These are phyloP conservation scores for Caenorhabditis sulstoni DNA, from an alignment of 2,888 invertebrate species.

Conservation along the genomic window DNA sequence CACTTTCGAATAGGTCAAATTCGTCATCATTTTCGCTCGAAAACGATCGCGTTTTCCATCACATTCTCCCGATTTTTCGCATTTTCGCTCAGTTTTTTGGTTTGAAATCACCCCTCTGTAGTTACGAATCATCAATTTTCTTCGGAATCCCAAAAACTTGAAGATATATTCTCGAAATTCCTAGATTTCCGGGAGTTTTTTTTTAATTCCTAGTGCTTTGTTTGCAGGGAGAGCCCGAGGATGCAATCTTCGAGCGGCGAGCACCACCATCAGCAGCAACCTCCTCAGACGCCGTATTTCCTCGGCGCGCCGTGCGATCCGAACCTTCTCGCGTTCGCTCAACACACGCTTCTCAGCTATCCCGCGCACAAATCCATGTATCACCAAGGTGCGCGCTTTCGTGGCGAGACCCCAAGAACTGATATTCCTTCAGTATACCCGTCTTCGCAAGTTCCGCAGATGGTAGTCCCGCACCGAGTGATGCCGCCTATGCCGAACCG, in stretches of 20 bases:
- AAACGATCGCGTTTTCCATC: no score
- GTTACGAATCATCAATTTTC: no score
- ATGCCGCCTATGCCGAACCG: constrained; percentile 23
- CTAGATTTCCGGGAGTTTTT: no score
- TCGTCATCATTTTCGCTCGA: no score
- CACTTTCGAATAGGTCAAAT: no score
- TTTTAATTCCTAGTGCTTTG: no score
- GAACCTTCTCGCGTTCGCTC: constrained; percentile 38
- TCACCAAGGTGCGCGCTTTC: constrained; percentile 5
- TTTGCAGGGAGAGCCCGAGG: constrained; percentile 2
- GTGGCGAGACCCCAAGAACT: no score
- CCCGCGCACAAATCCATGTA: constrained; percentile 35
- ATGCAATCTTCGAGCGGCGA: constrained; percentile 47
- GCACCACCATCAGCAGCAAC: constrained; percentile 43
- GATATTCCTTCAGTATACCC: constrained; percentile 20
- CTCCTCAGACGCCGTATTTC: constrained; percentile 36
- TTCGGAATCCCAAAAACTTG: no score
- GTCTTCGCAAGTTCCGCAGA: constrained; percentile 10
- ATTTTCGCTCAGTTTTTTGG: no score
- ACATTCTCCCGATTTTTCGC: no score
- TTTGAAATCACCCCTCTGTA: no score
- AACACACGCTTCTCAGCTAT: constrained; percentile 34
- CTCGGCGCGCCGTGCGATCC: constrained; percentile 36
- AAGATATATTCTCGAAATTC: no score
- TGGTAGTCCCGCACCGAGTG: background rate